Conservation (phyloP, 2,113 vertebrate species). For the Coracopsis vasa region DNA sequence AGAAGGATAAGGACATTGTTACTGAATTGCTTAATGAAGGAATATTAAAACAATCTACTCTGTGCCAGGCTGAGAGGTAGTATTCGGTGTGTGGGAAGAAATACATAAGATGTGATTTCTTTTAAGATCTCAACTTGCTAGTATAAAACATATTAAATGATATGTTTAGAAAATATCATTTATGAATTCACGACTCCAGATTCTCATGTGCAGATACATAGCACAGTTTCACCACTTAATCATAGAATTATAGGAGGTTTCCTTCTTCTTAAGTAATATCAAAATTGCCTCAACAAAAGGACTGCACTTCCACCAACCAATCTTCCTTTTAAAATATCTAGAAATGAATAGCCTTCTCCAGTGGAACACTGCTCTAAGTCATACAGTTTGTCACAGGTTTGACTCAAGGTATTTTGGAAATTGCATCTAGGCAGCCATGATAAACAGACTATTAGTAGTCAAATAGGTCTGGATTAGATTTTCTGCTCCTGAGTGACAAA, state of each 20-base stretch:
- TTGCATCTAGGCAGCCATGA: background rate
- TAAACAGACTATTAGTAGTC: background rate
- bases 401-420: background rate
- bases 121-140: background rate
- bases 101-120: background rate
- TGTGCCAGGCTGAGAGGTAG: background rate
- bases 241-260: background rate
- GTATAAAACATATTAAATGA: background rate
- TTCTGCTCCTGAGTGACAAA: background rate
- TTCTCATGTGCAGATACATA: accelerated
- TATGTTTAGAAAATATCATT: background rate
- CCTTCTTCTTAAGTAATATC: background rate
- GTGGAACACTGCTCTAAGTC: background rate
- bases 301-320: background rate
- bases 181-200: background rate
- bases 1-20: background rate
- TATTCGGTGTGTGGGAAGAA: background rate
- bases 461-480: background rate
- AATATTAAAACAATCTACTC: background rate
- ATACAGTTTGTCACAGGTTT: background rate
- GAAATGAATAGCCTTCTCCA: background rate
- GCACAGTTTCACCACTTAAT: background rate
- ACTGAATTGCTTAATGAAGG: background rate
- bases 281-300: background rate
- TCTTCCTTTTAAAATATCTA: background rate